phyloP scores from a whole-genome alignment of 2,113 vertebrate species.

The Isichthys henryi region DNA sequence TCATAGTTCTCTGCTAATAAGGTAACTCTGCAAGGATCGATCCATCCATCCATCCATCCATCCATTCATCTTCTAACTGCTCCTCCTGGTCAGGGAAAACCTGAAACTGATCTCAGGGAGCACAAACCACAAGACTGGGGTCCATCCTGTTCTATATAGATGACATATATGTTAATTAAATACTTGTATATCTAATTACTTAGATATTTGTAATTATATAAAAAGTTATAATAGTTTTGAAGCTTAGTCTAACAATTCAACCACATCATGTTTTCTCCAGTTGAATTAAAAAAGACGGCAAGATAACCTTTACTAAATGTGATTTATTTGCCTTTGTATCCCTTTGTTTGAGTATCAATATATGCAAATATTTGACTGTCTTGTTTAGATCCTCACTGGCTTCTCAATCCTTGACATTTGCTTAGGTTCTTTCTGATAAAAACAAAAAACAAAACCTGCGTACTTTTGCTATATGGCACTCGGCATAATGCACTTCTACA shows the following conservation, averaged over 20 bases:
- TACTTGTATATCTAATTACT: neutral
- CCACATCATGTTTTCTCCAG: neutral
- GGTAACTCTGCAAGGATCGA: neutral
- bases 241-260: neutral
- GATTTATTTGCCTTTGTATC: neutral
- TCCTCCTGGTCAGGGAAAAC: neutral
- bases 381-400: neutral
- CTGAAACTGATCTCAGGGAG: neutral
- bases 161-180: neutral
- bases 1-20: neutral
- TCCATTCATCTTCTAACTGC: neutral
- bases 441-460: neutral
- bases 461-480: neutral
- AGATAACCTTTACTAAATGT: neutral
- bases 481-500: neutral
- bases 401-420: slow-evolving; percentile 5
- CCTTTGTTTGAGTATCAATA: neutral
- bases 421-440: neutral
- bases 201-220: neutral
- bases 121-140: neutral
- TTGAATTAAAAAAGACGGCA: neutral
- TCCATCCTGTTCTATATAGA: neutral
- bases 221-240: neutral
- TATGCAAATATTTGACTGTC: neutral
- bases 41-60: neutral